A percentile compares a stretch with the other conserved stretches of the same genome.
Conservation (phyloP, 2,797 vertebrate species). For the Pterois miles region DNA sequence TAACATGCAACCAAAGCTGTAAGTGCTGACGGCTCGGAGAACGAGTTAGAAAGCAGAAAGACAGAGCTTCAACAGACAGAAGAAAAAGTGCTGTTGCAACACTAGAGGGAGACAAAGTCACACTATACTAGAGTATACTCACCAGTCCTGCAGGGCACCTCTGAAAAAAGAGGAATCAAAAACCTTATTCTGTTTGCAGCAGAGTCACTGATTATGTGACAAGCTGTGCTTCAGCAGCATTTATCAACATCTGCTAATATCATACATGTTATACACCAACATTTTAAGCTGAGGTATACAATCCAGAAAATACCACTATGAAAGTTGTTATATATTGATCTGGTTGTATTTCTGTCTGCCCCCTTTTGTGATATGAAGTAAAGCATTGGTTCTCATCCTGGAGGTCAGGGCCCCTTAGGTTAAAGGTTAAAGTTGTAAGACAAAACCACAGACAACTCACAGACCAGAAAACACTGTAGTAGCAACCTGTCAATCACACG, state of each 20-base stretch:
- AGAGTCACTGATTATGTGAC: background rate
- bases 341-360: no score
- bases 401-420: no score
- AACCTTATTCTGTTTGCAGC: constrained; percentile 8
- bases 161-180: constrained; percentile 58
- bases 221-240: background rate
- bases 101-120: constrained; percentile 52
- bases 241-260: background rate
- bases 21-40: background rate
- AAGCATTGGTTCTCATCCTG: no score
- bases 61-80: background rate
- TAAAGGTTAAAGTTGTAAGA: no score
- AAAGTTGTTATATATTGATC: no score
- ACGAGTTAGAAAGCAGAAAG: background rate
- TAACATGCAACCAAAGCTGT: background rate
- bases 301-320: no score
- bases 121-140: constrained; percentile 49
- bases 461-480: no score
- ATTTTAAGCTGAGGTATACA: background rate
- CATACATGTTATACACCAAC: background rate
- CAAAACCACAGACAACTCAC: no score
- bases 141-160: constrained; percentile 58
- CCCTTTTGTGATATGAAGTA: no score
- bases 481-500: no score
- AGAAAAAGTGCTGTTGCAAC: background rate